phyloP scores from a whole-genome alignment of 2,888 invertebrate species.

The Halictus ligatus region DNA sequence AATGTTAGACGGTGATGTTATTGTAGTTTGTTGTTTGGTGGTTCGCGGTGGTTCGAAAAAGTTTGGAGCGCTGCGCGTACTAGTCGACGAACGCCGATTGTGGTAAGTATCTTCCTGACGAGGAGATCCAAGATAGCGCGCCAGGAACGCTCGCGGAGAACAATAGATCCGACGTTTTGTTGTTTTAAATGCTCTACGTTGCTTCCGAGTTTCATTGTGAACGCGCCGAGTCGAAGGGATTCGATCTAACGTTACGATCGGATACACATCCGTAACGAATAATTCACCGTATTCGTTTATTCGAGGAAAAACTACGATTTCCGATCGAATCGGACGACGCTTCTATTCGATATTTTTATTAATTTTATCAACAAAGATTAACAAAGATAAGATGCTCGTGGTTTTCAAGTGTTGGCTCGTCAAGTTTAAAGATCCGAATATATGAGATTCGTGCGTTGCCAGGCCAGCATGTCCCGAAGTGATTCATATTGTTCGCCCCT shows the following conservation, averaged over 20 bases:
- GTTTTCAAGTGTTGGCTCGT: too few species aligned
- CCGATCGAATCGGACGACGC: too few species aligned
- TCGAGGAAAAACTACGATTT: neutral
- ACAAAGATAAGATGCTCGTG: too few species aligned
- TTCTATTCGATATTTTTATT: neutral
- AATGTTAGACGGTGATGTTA: slow-evolving; percentile 5
- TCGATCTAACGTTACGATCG: neutral
- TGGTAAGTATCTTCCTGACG: slow-evolving; percentile 31
- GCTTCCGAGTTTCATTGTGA: neutral
- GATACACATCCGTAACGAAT: neutral
- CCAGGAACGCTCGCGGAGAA: neutral
- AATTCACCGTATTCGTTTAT: neutral
- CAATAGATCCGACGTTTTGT: neutral
- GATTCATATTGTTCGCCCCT: slow-evolving; percentile 43
- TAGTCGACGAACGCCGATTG: slow-evolving; percentile 25
- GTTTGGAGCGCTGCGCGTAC: slow-evolving; percentile 4
- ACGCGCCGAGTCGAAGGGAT: neutral
- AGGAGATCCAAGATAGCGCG: neutral
- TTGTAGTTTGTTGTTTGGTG: neutral
- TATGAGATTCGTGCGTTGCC: neutral
- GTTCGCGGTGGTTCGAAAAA: slow-evolving; percentile 1
- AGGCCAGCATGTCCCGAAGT: neutral
- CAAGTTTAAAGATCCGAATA: neutral
- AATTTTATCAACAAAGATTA: too few species aligned
- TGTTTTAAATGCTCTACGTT: neutral